Conservation (phyloP, 2,113 vertebrate genomes). For the Clinocottus analis region DNA sequence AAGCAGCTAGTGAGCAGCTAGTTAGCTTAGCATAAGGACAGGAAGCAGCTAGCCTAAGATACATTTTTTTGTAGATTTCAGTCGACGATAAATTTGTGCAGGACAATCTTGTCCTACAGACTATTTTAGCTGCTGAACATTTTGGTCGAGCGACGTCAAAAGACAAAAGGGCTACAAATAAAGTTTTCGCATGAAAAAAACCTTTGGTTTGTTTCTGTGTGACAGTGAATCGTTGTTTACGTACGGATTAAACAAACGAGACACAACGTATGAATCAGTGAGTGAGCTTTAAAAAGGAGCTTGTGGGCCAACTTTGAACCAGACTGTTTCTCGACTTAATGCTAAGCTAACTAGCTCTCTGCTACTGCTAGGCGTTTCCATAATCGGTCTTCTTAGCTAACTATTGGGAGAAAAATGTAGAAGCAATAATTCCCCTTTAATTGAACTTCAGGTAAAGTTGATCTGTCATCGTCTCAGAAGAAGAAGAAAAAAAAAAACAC, state of each 20-base stretch:
- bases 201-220: too few relatives aligned
- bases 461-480: constrained; percentile 36
- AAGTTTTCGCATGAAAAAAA: too few relatives aligned
- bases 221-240: too few relatives aligned
- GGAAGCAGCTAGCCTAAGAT: background rate
- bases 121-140: too few relatives aligned
- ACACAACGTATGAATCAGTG: background rate
- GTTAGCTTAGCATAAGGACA: background rate
- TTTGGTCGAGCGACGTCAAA: too few relatives aligned
- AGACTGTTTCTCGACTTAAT: background rate
- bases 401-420: background rate
- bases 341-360: background rate
- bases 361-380: background rate
- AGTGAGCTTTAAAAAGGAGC: background rate
- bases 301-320: background rate
- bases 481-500: too few relatives aligned
- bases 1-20: background rate
- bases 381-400: background rate
- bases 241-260: background rate
- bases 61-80: too few relatives aligned
- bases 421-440: background rate
- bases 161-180: too few relatives aligned
- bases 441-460: constrained; percentile 26
- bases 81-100: too few relatives aligned
- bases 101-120: too few relatives aligned